phyloP scores from a whole-genome alignment of 2,888 invertebrate species.

The Dichetophora obliterata region DNA sequence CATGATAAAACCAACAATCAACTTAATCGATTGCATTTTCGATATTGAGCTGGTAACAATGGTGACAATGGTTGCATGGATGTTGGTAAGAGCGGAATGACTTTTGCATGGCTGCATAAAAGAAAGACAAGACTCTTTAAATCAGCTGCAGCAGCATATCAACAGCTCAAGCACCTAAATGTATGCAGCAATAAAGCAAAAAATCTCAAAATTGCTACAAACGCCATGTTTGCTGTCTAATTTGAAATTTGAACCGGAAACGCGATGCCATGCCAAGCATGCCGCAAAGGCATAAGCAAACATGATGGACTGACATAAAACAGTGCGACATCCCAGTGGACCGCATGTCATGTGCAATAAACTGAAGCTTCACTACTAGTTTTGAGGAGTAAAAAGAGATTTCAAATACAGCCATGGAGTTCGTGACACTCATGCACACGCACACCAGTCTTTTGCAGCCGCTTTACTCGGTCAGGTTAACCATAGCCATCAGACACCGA shows the following conservation, averaged over 20 bases:
- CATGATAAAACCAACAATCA: constrained; percentile 46
- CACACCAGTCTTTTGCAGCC: neutral
- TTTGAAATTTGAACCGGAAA: constrained; percentile 33
- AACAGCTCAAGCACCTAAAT: neutral
- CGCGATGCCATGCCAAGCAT: neutral
- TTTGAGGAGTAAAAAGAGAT: neutral
- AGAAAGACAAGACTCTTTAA: no score
- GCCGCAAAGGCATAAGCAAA: constrained; percentile 25
- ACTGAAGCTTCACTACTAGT: constrained; percentile 17
- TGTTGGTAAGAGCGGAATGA: neutral
- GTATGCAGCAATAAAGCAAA: neutral
- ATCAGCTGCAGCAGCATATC: no score
- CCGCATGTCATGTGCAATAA: constrained; percentile 34
- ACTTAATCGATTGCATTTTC: constrained; percentile 48
- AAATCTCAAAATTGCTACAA: constrained; percentile 6
- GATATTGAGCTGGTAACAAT: constrained; percentile 44
- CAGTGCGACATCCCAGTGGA: constrained; percentile 19
- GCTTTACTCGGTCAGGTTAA: neutral
- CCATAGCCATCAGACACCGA: neutral
- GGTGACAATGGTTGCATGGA: neutral
- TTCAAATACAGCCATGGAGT: neutral
- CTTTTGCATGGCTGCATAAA: no score
- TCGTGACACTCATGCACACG: neutral
- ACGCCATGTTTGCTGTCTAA: constrained; percentile 33
- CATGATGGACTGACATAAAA: constrained; percentile 24